A percentile compares a stretch with the other conserved stretches of the same genome.
Conservation (phyloP, 2,888 invertebrate species). For the Hydropsyche betteni region DNA sequence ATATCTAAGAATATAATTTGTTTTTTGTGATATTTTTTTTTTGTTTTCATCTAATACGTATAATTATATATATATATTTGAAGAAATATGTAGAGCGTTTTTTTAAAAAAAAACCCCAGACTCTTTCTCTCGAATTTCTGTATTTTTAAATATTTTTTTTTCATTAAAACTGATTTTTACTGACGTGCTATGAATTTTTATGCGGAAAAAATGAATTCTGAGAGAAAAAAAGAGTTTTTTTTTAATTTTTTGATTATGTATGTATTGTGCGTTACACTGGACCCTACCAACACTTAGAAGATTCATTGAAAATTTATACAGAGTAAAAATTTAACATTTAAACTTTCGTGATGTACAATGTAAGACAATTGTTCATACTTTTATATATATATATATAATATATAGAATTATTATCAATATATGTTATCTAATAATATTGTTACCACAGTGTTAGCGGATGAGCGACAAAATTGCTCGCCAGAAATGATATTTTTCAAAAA, state of each 20-base stretch:
- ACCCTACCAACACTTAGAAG: slow-evolving; percentile 68
- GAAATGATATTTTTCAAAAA: slow-evolving; percentile 30
- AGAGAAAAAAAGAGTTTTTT: slow-evolving; percentile 35
- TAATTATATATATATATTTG: slow-evolving; percentile 46
- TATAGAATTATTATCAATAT: slow-evolving; percentile 39
- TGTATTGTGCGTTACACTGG: slow-evolving; percentile 68
- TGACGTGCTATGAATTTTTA: too few species aligned
- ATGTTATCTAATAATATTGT: slow-evolving; percentile 44
- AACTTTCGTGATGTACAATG: slow-evolving; percentile 39
- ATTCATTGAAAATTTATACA: slow-evolving; percentile 55
- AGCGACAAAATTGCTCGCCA: slow-evolving; percentile 45
- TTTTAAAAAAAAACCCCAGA: slow-evolving; percentile 24
- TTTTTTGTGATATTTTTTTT: slow-evolving; percentile 45
- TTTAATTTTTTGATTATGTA: slow-evolving; percentile 44
- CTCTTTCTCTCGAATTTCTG: slow-evolving; percentile 38
- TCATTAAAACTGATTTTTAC: not conserved
- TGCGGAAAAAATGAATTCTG: not conserved
- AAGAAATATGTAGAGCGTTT: slow-evolving; percentile 41
- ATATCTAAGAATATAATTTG: slow-evolving; percentile 48
- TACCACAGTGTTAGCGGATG: slow-evolving; percentile 49
- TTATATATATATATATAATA: slow-evolving; percentile 43
- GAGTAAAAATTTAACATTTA: slow-evolving; percentile 42
- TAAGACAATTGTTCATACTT: slow-evolving; percentile 21
- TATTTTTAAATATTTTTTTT: not conserved
- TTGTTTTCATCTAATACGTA: slow-evolving; percentile 46